phyloP scores from a whole-genome alignment of 2,797 vertebrate species.

The Xenopus petersii region DNA sequence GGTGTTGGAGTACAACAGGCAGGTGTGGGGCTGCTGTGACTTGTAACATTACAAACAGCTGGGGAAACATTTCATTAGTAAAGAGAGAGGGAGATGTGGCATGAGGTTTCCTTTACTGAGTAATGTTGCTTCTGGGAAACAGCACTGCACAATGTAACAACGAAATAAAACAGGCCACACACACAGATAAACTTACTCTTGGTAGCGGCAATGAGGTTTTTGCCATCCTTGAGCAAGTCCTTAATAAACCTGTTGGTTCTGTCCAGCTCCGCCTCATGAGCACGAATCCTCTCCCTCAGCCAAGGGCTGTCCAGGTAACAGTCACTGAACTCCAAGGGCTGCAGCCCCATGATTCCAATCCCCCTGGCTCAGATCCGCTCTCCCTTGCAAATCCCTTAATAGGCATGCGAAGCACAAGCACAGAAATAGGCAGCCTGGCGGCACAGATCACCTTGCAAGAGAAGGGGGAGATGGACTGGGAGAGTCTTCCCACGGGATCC shows the following conservation, averaged over 20 bases:
- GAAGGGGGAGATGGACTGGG: not conserved
- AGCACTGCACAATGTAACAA: not conserved
- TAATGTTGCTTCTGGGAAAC: not conserved
- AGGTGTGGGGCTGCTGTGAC: too few relatives aligned
- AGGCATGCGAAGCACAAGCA: slow-evolving; percentile 25
- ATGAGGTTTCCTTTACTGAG: not conserved
- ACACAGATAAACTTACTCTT: slow-evolving; percentile 78
- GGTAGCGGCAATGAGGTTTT: slow-evolving; percentile 91
- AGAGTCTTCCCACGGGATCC: not conserved
- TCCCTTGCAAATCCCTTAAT: slow-evolving; percentile 41
- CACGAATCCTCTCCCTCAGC: slow-evolving; percentile 87
- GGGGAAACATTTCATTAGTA: too few relatives aligned
- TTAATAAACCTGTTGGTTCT: slow-evolving; percentile 96
- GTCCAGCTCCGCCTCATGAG: slow-evolving; percentile 95
- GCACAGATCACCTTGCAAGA: slow-evolving; percentile 11
- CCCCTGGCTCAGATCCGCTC: slow-evolving; percentile 27
- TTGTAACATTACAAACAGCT: too few relatives aligned
- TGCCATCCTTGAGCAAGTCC: slow-evolving; percentile 95
- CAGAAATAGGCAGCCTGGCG: slow-evolving; percentile 24
- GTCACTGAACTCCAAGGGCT: slow-evolving; percentile 94
- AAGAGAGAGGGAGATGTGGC: not conserved
- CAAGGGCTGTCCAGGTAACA: slow-evolving; percentile 93
- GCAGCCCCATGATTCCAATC: slow-evolving; percentile 79
- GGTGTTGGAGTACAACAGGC: too few relatives aligned
- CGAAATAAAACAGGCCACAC: not conserved